A percentile compares a stretch with the other conserved stretches of the same genome.
Evolutionary conservation across 2,888 invertebrate genomes (phyloP).

Genomic region (Hypselothyrea guttata): DNA sequence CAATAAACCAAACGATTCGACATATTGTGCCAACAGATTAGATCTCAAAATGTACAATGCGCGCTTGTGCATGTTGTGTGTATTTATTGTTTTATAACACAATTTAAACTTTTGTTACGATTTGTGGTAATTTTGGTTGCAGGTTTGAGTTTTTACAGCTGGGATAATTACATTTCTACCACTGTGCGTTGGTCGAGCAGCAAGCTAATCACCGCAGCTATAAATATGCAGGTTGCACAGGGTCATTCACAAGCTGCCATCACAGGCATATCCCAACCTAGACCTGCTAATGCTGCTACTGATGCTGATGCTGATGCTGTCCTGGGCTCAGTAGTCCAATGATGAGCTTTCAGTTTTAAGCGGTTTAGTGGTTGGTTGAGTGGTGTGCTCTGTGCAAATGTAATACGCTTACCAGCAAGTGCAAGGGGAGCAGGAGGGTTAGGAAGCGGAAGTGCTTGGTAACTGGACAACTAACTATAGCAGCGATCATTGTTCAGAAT

Average conservation of each 20-base stretch:
- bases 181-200: constrained; percentile 3
- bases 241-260: constrained; percentile 21
- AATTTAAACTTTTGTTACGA: too few species aligned
- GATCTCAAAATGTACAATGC: not conserved
- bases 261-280: constrained; percentile 16
- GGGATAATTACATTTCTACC: not conserved
- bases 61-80: too few species aligned
- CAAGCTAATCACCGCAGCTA: constrained; percentile 20
- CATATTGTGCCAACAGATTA: constrained; percentile 8
- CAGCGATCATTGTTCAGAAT: constrained; percentile 41
- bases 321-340: constrained; percentile 6
- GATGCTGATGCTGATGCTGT: too few species aligned
- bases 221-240: constrained; percentile 30
- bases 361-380: constrained; percentile 53
- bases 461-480: constrained; percentile 33
- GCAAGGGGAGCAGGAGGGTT: too few species aligned
- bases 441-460: constrained; percentile 40
- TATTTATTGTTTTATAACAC: too few species aligned
- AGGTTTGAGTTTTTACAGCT: too few species aligned
- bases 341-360: constrained; percentile 62
- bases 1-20: constrained; percentile 15
- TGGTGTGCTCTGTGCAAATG: constrained; percentile 27
- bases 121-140: too few species aligned
- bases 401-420: constrained; percentile 45
- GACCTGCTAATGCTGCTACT: not conserved